These are phyloP conservation scores for Vidua macroura DNA, from an alignment of 2,113 vertebrate genomes.

Conservation along the genomic window DNA sequence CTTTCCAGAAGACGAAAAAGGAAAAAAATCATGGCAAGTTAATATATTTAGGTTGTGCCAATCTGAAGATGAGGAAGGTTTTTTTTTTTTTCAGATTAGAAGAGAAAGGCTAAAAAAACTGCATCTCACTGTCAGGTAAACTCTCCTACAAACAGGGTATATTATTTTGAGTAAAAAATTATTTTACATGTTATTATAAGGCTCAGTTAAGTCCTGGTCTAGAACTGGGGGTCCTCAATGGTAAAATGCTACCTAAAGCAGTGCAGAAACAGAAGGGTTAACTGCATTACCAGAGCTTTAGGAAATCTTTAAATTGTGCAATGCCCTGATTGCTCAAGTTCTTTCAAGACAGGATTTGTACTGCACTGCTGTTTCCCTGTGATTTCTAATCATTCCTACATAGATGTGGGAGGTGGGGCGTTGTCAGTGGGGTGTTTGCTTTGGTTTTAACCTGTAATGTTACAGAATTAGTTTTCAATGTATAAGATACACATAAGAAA, in stretches of 20 bases:
- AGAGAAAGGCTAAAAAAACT: background rate
- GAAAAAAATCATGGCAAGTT: rapidly evolving
- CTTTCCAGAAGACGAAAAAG: background rate
- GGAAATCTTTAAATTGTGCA: background rate
- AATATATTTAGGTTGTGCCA: background rate
- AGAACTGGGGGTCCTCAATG: background rate
- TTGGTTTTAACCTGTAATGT: background rate
- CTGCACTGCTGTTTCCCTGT: background rate
- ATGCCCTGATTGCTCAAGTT: background rate
- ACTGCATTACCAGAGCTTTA: background rate
- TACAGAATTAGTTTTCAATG: background rate
- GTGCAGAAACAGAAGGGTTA: background rate
- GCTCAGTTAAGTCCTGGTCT: background rate
- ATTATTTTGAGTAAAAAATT: background rate
- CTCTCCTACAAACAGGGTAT: background rate
- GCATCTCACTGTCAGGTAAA: background rate
- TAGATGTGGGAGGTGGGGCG: background rate
- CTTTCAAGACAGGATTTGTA: background rate
- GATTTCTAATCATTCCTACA: background rate
- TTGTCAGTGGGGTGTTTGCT: background rate
- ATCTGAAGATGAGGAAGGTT: background rate
- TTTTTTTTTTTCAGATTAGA: background rate
- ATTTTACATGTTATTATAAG: background rate
- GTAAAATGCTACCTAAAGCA: background rate
- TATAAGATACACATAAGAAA: background rate